These are phyloP conservation scores for Siderastrea radians DNA, from an alignment of 92 coral and sea anemone genomes.

Conservation along the genomic window DNA sequence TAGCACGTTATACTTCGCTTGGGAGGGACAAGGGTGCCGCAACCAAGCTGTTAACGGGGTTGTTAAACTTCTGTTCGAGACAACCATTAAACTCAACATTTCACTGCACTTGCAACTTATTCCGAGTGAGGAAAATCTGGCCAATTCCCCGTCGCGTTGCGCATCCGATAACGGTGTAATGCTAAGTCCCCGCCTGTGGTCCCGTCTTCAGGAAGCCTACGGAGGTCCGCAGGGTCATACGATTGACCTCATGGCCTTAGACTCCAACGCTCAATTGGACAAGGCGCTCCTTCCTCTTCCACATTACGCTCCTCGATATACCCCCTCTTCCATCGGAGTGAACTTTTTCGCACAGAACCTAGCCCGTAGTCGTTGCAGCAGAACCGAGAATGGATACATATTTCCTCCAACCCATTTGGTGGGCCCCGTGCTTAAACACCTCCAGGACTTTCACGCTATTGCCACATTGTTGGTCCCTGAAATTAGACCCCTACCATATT, in stretches of 20 bases:
- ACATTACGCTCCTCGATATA: constrained; percentile 32
- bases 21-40: constrained; percentile 24
- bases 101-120: not conserved
- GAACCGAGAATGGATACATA: constrained; percentile 16
- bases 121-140: constrained; percentile 19
- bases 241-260: constrained; percentile 55
- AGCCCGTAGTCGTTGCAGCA: constrained; percentile 7
- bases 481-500: constrained; percentile 8
- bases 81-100: not conserved
- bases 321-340: constrained; percentile 27
- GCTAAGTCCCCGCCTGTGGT: constrained; percentile 45
- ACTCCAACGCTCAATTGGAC: constrained; percentile 13
- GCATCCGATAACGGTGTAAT: constrained; percentile 2
- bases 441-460: constrained; percentile 5
- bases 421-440: constrained; percentile 41
- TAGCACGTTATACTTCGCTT: not conserved
- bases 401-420: constrained; percentile 32
- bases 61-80: constrained; percentile 15
- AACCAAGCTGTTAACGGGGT: constrained; percentile 29
- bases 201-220: not conserved
- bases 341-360: constrained; percentile 45
- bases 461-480: constrained; percentile 40
- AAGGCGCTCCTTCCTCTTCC: not conserved
- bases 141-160: constrained; percentile 21
- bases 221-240: constrained; percentile 35